Conservation (phyloP, 2,888 invertebrate species). For the Phyto melanocephala region DNA sequence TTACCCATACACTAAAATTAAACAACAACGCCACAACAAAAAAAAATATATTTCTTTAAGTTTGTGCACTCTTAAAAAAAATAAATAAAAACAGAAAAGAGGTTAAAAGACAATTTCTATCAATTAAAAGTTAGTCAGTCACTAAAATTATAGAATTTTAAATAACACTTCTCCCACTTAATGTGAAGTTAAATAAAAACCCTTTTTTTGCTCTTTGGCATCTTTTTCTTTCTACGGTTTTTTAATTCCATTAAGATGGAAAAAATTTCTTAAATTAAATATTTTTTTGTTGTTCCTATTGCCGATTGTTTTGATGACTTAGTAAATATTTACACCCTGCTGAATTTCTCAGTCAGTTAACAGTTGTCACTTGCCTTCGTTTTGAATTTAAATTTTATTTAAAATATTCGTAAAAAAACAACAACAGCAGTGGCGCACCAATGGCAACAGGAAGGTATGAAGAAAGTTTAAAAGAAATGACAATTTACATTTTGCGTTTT, state of each 20-base stretch:
- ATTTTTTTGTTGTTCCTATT: not conserved
- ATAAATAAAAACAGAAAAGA: not conserved
- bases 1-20: too few species aligned
- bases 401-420: not conserved
- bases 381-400: constrained; percentile 31
- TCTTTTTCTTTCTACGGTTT: not conserved
- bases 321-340: constrained; percentile 36
- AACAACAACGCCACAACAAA: too few species aligned
- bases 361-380: constrained; percentile 43
- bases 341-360: constrained; percentile 45
- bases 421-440: not conserved
- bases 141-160: not conserved
- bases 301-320: constrained; percentile 14
- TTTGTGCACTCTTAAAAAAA: not conserved
- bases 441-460: not conserved
- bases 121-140: not conserved
- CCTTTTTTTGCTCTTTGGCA: not conserved
- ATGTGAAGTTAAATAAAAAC: not conserved
- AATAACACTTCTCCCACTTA: not conserved
- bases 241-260: not conserved
- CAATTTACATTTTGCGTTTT: constrained; percentile 52
- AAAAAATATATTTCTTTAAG: not conserved
- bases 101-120: not conserved
- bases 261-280: not conserved
- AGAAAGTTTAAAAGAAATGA: constrained; percentile 9